These are phyloP conservation scores for Drosophila cognata DNA, from an alignment of 2,888 invertebrate genomes.

Conservation along the genomic window DNA sequence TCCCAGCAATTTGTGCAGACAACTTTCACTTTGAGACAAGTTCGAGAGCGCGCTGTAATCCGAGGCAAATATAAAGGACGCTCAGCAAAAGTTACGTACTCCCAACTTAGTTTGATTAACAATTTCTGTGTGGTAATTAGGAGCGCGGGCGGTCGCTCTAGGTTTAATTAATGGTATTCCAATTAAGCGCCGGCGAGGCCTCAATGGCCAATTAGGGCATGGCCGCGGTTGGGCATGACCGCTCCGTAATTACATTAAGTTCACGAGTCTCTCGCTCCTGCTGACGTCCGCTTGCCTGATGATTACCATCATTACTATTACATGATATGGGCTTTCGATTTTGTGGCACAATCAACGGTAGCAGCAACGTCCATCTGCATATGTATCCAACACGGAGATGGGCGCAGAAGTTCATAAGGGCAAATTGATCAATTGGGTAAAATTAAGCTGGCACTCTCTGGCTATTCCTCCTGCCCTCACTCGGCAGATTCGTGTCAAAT, in stretches of 20 bases:
- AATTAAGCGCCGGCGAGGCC: constrained; percentile 62
- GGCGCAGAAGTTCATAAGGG: constrained; percentile 15
- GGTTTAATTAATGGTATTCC: constrained; percentile 53
- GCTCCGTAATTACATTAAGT: constrained; percentile 71
- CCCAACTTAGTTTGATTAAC: constrained; percentile 42
- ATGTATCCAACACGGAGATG: constrained; percentile 35
- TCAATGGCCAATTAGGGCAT: constrained; percentile 43
- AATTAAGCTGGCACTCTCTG: constrained; percentile 63
- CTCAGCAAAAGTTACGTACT: not conserved
- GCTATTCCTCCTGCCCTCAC: not conserved
- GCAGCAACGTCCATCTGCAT: constrained; percentile 57
- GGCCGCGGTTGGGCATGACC: constrained; percentile 11
- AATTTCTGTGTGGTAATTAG: constrained; percentile 64
- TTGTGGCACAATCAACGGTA: constrained; percentile 66
- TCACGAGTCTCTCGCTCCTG: constrained; percentile 32
- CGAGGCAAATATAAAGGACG: constrained; percentile 7
- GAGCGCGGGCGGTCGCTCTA: constrained; percentile 43
- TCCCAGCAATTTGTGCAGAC: not conserved
- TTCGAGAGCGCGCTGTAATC: not conserved
- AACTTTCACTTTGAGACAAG: constrained; percentile 49
- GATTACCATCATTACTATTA: constrained; percentile 38
- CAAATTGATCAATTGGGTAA: constrained; percentile 78
- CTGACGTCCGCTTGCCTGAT: constrained; percentile 38
- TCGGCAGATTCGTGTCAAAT: constrained; percentile 69
- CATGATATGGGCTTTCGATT: constrained; percentile 51